A percentile compares a stretch with the other conserved stretches of the same genome.
Conservation (phyloP, 2,797 vertebrate genomes). For the Neosalanx taihuensis region DNA sequence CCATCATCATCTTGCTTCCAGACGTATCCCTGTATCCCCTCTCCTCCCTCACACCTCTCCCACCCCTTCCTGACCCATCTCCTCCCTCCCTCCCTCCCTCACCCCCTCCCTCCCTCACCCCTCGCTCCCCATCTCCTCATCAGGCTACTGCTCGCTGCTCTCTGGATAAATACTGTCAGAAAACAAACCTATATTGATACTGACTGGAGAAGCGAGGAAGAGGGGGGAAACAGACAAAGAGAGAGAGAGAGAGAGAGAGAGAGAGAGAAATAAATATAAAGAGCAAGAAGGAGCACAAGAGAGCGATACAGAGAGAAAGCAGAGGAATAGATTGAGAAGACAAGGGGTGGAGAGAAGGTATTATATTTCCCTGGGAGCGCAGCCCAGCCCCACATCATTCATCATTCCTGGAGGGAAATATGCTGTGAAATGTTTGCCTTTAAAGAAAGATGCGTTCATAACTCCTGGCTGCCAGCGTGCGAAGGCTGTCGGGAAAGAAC, state of each 20-base stretch:
- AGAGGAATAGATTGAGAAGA: not conserved
- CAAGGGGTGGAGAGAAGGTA: not conserved
- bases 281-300: not conserved
- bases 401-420: not conserved
- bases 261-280: not conserved
- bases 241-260: not conserved
- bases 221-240: not conserved
- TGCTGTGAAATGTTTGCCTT: constrained; percentile 4
- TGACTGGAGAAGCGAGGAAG: constrained; percentile 16
- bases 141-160: constrained; percentile 14
- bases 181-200: constrained; percentile 28
- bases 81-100: not conserved
- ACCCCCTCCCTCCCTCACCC: not conserved
- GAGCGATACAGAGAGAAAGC: not conserved
- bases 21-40: not conserved
- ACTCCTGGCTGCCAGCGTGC: constrained; percentile 1
- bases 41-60: not conserved
- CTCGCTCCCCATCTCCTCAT: constrained; percentile 22
- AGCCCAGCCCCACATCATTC: not conserved
- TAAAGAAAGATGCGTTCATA: not conserved
- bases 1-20: not conserved
- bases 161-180: constrained; percentile 29
- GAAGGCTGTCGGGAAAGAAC: constrained; percentile 14
- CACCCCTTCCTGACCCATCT: not conserved
- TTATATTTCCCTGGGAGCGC: not conserved